Evolutionary conservation across 1,140 invertebrate genomes (phyloP).

Genomic region (Cherax quadricarinatus): DNA sequence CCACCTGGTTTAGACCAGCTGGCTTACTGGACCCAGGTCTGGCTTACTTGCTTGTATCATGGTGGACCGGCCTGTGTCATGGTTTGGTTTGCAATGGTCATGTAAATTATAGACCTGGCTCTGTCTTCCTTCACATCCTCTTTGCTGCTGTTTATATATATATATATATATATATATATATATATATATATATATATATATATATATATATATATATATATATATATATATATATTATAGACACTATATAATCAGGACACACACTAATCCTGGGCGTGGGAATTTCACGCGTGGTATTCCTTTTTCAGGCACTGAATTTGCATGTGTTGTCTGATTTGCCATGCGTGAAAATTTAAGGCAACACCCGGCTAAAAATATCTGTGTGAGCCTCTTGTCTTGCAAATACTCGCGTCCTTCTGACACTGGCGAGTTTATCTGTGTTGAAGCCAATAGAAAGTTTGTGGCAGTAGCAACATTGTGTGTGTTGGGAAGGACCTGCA

Average conservation of each 20-base stretch:
- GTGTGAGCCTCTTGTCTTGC: too few relatives aligned
- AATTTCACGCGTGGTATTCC: not conserved
- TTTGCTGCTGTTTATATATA: not conserved
- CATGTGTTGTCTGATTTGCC: not conserved
- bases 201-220: conserved; percentile 31
- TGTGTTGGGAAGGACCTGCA: too few relatives aligned
- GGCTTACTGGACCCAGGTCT: too few relatives aligned
- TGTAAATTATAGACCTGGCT: not conserved
- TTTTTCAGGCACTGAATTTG: not conserved
- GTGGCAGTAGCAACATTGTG: too few relatives aligned
- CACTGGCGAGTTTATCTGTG: too few relatives aligned
- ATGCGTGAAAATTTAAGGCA: conserved; percentile 3
- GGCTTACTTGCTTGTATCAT: too few relatives aligned
- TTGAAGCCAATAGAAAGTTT: too few relatives aligned
- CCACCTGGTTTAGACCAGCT: too few relatives aligned
- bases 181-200: conserved; percentile 31
- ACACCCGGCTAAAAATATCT: not conserved
- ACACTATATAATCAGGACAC: not conserved
- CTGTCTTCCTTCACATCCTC: not conserved
- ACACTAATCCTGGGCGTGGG: not conserved
- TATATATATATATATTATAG: conserved; percentile 16
- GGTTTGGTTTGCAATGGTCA: too few relatives aligned
- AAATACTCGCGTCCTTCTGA: too few relatives aligned
- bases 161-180: conserved; percentile 31
- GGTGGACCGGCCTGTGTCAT: too few relatives aligned